These are phyloP conservation scores for Caradrina kadenii DNA, from an alignment of 2,888 invertebrate species.

Conservation along the genomic window DNA sequence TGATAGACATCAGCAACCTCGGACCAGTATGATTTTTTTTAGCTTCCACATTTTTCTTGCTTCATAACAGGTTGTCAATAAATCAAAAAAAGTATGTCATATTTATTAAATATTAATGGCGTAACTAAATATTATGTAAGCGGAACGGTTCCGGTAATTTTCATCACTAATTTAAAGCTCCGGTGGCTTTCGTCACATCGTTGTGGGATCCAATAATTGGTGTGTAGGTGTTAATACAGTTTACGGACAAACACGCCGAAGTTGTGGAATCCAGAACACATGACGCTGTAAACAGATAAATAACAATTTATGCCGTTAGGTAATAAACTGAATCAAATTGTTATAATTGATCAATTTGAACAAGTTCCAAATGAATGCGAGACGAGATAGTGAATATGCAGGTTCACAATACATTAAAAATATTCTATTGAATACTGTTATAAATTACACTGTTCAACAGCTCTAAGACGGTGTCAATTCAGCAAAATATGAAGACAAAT, in stretches of 20 bases:
- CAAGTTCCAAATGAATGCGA: conserved; percentile 2
- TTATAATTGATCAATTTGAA: conserved; percentile 7
- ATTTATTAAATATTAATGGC: conserved; percentile 45
- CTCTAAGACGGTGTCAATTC: conserved; percentile 56
- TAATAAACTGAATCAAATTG: conserved; percentile 19
- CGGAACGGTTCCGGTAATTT: conserved; percentile 80
- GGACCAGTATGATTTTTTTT: background rate
- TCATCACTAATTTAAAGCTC: conserved; percentile 77
- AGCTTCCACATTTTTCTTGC: background rate
- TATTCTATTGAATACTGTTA: conserved; percentile 23
- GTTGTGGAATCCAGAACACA: conserved; percentile 24
- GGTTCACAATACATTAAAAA: conserved; percentile 20
- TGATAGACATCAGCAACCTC: background rate
- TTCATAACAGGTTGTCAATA: conserved; percentile 21
- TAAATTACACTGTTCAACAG: conserved; percentile 45
- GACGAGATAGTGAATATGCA: background rate
- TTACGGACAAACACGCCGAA: conserved; percentile 24
- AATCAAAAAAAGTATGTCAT: conserved; percentile 44
- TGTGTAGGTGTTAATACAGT: conserved; percentile 67
- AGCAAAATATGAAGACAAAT: conserved; percentile 83
- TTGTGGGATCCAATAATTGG: conserved; percentile 72
- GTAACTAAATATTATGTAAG: conserved; percentile 64
- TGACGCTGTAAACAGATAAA: conserved; percentile 33
- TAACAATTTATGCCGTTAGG: conserved; percentile 26
- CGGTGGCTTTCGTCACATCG: conserved; percentile 73